These are phyloP conservation scores for Oryzias curvinotus DNA, from an alignment of 2,113 vertebrate genomes.

Conservation along the genomic window DNA sequence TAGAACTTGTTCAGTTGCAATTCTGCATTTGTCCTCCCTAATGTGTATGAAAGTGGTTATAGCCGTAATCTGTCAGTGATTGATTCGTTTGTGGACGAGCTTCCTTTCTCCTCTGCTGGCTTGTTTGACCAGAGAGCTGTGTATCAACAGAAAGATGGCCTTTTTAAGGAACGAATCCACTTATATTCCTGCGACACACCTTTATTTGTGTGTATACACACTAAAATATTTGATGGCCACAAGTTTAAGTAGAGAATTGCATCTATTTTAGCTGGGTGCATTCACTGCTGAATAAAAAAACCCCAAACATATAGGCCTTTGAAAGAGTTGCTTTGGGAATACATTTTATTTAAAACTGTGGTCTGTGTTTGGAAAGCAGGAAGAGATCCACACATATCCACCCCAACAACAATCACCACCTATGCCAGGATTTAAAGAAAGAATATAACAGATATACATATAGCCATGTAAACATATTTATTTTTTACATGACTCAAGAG, in stretches of 20 bases:
- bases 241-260: slow-evolving; percentile 61
- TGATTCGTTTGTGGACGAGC: slow-evolving; percentile 94
- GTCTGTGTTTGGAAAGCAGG: slow-evolving; percentile 12
- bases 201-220: slow-evolving; percentile 81
- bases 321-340: slow-evolving; percentile 37
- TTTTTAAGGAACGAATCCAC: slow-evolving; percentile 81
- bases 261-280: slow-evolving; percentile 61
- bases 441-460: slow-evolving; percentile 26
- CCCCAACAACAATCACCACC: slow-evolving; percentile 9
- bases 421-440: slow-evolving; percentile 11
- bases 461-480: slow-evolving; percentile 70
- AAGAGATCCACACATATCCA: slow-evolving; percentile 14
- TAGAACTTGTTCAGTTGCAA: slow-evolving; percentile 99
- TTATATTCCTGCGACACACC: slow-evolving; percentile 93
- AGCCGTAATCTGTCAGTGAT: slow-evolving; percentile 99
- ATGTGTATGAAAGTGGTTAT: slow-evolving; percentile 99
- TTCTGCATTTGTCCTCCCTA: slow-evolving; percentile 99
- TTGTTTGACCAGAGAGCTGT: slow-evolving; percentile 77
- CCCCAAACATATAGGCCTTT: slow-evolving; percentile 46
- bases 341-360: slow-evolving; percentile 40
- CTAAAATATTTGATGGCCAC: slow-evolving; percentile 47
- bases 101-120: slow-evolving; percentile 83
- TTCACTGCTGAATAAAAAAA: slow-evolving; percentile 58
- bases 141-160: slow-evolving; percentile 84
- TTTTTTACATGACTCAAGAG: slow-evolving; percentile 74